These are phyloP conservation scores for Corvus moneduloides DNA, from an alignment of 2,113 vertebrate species.

Conservation along the genomic window DNA sequence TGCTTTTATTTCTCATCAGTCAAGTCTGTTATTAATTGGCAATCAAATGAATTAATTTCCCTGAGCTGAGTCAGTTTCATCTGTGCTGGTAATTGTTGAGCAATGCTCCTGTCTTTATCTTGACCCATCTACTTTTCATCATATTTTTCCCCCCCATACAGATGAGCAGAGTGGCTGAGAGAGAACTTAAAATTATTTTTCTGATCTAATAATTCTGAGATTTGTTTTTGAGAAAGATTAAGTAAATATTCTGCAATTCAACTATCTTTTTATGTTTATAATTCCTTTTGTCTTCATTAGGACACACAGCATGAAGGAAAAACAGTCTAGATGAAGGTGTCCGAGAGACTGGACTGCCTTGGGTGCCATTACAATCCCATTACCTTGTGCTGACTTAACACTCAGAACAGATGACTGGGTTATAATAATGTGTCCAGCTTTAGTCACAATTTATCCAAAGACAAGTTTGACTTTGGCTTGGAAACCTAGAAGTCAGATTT, in stretches of 20 bases:
- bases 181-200: neutral
- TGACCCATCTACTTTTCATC: rapidly evolving
- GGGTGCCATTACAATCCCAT: neutral
- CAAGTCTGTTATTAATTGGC: neutral
- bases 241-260: neutral
- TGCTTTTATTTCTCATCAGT: neutral
- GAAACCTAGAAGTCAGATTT: neutral
- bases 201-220: neutral
- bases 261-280: neutral
- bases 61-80: neutral
- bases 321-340: neutral
- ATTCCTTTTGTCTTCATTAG: neutral
- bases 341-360: neutral
- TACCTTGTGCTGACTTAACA: neutral
- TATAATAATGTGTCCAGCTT: neutral
- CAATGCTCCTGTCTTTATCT: neutral
- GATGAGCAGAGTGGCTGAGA: rapidly evolving
- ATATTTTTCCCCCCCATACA: neutral
- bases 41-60: neutral
- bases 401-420: neutral
- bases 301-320: neutral
- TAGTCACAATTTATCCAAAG: neutral
- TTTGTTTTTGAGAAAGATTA: neutral
- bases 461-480: neutral
- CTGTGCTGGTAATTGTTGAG: neutral